Evolutionary conservation across 2,797 vertebrate genomes (phyloP).

Genomic region (Pseudomugil tenellus): DNA sequence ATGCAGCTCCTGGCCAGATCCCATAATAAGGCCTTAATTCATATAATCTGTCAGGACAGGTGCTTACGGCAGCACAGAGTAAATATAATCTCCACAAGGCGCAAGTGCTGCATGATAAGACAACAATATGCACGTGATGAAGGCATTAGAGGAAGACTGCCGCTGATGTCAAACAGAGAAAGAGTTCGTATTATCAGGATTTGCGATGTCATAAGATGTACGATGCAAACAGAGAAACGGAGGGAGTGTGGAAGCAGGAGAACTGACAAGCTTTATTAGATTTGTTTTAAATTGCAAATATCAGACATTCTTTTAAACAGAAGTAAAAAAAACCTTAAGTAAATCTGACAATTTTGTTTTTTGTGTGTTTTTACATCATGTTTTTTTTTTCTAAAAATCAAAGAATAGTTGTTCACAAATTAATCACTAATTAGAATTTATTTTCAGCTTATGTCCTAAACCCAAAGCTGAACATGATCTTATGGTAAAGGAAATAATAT

Average conservation of each 20-base stretch:
- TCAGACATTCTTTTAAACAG: not conserved
- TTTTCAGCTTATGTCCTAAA: not conserved
- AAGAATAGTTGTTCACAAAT: not conserved
- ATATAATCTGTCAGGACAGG: slow-evolving; percentile 81
- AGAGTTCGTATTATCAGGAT: slow-evolving; percentile 9
- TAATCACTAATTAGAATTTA: not conserved
- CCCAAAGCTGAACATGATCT: slow-evolving; percentile 8
- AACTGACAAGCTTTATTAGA: not conserved
- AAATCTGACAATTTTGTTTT: not conserved
- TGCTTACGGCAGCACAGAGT: slow-evolving; percentile 76
- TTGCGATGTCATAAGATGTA: not conserved
- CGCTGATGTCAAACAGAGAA: slow-evolving; percentile 19
- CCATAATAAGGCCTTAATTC: slow-evolving; percentile 79
- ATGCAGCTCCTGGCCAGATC: slow-evolving; percentile 70
- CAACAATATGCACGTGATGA: slow-evolving; percentile 48
- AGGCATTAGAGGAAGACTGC: slow-evolving; percentile 25
- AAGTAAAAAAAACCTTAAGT: slow-evolving; percentile 7
- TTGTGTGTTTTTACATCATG: not conserved
- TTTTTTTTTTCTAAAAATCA: not conserved
- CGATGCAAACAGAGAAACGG: not conserved
- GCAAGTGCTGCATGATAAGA: slow-evolving; percentile 52
- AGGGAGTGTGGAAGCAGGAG: not conserved
- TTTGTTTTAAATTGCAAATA: not conserved
- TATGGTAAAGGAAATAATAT: not conserved
- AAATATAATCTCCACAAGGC: slow-evolving; percentile 73